phyloP scores from a whole-genome alignment of 2,888 invertebrate genomes.

The Tachystola acroxantha region DNA sequence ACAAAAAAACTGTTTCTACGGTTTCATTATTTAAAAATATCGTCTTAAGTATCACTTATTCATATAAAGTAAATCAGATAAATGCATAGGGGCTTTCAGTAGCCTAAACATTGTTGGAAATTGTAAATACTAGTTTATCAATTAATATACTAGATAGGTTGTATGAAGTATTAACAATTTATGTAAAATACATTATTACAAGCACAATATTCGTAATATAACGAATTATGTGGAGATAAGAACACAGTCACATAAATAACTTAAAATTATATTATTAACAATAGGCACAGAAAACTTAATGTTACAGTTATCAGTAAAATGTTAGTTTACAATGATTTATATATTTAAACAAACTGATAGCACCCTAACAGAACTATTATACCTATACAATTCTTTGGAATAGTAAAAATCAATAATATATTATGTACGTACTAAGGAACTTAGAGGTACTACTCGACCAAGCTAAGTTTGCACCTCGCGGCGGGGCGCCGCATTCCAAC shows the following conservation, averaged over 20 bases:
- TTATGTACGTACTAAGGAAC: not conserved
- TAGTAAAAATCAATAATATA: slow-evolving; percentile 9
- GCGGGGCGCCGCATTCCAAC: too few species aligned
- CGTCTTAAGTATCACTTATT: not conserved
- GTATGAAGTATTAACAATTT: too few species aligned
- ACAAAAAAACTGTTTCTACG: slow-evolving; percentile 12
- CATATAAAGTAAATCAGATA: slow-evolving; percentile 6
- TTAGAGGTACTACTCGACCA: not conserved
- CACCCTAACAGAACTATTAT: slow-evolving; percentile 16
- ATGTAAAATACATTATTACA: too few species aligned
- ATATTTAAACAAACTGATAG: slow-evolving; percentile 10
- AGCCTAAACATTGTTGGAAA: not conserved
- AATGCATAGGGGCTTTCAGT: slow-evolving; percentile 1
- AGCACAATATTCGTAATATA: not conserved
- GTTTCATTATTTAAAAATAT: slow-evolving; percentile 15
- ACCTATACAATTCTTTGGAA: slow-evolving; percentile 34
- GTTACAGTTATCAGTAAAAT: slow-evolving; percentile 7
- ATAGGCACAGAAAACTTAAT: slow-evolving; percentile 17
- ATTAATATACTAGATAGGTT: too few species aligned
- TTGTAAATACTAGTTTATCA: not conserved
- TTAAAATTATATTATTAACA: slow-evolving; percentile 26
- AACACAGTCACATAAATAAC: slow-evolving; percentile 28
- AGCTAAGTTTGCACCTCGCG: too few species aligned
- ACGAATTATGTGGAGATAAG: slow-evolving; percentile 2
- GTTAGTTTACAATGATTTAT: slow-evolving; percentile 8